phyloP scores from a whole-genome alignment of 2,113 vertebrate species.

The Caracal caracal region DNA sequence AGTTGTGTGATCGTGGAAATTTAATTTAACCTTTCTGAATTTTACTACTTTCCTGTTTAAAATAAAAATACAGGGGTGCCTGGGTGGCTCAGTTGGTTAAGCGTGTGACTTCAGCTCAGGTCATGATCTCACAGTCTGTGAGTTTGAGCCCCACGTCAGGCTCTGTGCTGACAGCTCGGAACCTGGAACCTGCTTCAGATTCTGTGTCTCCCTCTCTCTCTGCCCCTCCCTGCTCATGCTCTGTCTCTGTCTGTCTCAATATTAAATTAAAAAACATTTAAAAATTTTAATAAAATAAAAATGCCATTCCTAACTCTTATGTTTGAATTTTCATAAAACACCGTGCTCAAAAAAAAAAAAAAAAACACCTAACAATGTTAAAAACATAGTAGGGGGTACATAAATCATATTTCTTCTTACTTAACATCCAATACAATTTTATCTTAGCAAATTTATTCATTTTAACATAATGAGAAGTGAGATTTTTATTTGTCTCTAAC shows the following conservation, averaged over 20 bases:
- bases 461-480: background rate
- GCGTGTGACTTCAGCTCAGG: too few species aligned
- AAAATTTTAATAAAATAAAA: background rate
- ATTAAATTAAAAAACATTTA: too few species aligned
- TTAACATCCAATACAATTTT: background rate
- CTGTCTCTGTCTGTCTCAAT: too few species aligned
- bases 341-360: background rate
- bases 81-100: too few species aligned
- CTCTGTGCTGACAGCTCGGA: too few species aligned
- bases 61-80: background rate
- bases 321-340: background rate
- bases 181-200: too few species aligned
- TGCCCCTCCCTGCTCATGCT: too few species aligned
- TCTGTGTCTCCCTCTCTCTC: too few species aligned
- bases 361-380: background rate
- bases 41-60: background rate
- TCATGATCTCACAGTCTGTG: too few species aligned
- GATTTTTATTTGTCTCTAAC: background rate
- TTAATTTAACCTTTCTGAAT: background rate
- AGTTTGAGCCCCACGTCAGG: too few species aligned
- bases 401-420: background rate
- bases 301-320: background rate
- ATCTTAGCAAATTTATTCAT: background rate
- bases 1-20: background rate
- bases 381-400: background rate